Evolutionary conservation across 2,797 vertebrate genomes (phyloP).

Genomic region (Sus cebifrons): DNA sequence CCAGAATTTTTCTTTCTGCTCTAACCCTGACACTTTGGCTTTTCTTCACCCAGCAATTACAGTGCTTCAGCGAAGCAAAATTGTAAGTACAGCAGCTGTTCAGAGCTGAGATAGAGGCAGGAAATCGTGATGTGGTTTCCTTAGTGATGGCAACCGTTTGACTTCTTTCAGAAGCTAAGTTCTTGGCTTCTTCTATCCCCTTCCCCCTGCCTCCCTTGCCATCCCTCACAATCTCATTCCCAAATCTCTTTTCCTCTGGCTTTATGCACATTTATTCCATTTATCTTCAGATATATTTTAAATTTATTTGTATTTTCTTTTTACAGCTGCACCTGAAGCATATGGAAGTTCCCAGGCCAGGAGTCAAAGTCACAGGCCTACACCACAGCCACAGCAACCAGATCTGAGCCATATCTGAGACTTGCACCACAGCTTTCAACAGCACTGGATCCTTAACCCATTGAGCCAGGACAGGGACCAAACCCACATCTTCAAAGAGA

Average conservation of each 20-base stretch:
- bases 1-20: conserved; percentile 5
- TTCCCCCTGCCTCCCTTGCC: neutral
- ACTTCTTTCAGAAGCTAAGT: conserved; percentile 15
- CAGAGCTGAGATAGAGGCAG: conserved; percentile 55
- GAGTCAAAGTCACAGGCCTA: too few species aligned
- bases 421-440: too few species aligned
- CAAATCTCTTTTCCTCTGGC: conserved; percentile 60
- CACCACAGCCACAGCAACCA: too few species aligned
- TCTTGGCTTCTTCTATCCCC: conserved; percentile 53
- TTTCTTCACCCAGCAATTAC: conserved; percentile 64
- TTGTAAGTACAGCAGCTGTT: conserved; percentile 59
- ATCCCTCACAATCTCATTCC: conserved; percentile 44
- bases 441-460: too few species aligned
- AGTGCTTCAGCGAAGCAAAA: conserved; percentile 45
- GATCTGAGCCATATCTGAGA: too few species aligned
- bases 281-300: conserved; percentile 34
- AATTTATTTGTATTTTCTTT: neutral
- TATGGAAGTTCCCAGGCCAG: too few species aligned
- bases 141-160: conserved; percentile 67
- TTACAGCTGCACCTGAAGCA: too few species aligned
- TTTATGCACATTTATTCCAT: neutral
- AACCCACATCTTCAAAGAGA: too few species aligned
- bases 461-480: too few species aligned
- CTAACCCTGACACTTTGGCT: neutral
- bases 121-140: conserved; percentile 76